Evolutionary conservation across 2,797 vertebrate species (phyloP).

Genomic region (Orestias chungarensis): DNA sequence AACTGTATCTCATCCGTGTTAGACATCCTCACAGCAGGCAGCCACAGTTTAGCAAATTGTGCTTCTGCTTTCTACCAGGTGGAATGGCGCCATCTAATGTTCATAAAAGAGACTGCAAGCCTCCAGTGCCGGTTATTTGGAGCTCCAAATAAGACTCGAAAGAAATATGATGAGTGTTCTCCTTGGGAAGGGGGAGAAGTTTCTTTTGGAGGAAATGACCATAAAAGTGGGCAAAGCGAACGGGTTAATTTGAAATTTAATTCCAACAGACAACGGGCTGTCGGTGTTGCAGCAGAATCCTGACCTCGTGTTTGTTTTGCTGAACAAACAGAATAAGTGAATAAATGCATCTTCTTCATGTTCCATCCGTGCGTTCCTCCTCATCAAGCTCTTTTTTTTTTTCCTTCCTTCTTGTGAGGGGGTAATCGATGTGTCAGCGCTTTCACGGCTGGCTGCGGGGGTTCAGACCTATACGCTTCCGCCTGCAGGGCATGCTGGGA

Average conservation of each 20-base stretch:
- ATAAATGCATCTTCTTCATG: constrained; percentile 63
- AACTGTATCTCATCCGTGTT: constrained; percentile 56
- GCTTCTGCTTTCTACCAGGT: constrained; percentile 64
- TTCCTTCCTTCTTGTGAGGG: constrained; percentile 20
- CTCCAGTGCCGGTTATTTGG: constrained; percentile 20
- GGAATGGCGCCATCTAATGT: constrained; percentile 80
- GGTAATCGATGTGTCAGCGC: constrained; percentile 76
- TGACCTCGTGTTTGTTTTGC: constrained; percentile 78
- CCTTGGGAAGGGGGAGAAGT: neutral
- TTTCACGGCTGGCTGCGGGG: constrained; percentile 71
- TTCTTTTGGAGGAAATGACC: constrained; percentile 57
- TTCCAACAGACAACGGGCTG: constrained; percentile 68
- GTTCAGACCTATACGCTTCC: constrained; percentile 53
- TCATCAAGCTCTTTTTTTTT: constrained; percentile 52
- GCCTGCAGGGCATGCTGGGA: constrained; percentile 28
- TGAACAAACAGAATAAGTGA: constrained; percentile 78
- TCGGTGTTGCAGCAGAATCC: constrained; percentile 65
- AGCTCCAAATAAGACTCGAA: constrained; percentile 37
- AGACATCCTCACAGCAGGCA: constrained; percentile 51
- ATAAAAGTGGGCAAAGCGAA: constrained; percentile 66
- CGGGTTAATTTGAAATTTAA: constrained; percentile 76
- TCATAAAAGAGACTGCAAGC: constrained; percentile 23
- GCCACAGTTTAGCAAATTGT: constrained; percentile 28
- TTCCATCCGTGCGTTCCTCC: constrained; percentile 41
- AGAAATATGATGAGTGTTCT: constrained; percentile 42